Conservation (phyloP, 2,888 invertebrate genomes). For the Polia nebulosa region DNA sequence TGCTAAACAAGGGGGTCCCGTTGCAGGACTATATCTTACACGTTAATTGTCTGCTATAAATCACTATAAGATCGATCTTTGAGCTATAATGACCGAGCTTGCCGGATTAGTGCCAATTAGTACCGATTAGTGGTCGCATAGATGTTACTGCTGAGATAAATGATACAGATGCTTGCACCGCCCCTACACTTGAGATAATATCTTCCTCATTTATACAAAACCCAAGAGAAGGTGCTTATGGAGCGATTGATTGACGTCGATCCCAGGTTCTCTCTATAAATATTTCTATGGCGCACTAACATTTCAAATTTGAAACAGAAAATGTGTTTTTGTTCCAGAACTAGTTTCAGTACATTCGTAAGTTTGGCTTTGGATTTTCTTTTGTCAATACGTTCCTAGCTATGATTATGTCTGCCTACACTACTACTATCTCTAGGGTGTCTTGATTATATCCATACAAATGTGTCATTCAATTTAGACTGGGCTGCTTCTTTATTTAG, state of each 20-base stretch:
- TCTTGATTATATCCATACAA: slow-evolving; percentile 18
- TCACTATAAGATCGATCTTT: slow-evolving; percentile 22
- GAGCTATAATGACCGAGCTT: slow-evolving; percentile 19
- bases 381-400: neutral
- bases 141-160: slow-evolving; percentile 18
- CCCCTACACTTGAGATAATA: neutral
- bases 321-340: slow-evolving; percentile 11
- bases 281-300: neutral
- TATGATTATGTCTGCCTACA: neutral
- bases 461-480: slow-evolving; percentile 17
- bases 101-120: slow-evolving; percentile 49
- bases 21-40: neutral
- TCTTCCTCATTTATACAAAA: neutral
- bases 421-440: neutral
- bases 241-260: neutral
- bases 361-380: slow-evolving; percentile 1
- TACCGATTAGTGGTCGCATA: slow-evolving; percentile 30
- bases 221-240: neutral
- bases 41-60: neutral
- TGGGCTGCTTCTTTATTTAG: slow-evolving; percentile 15
- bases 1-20: no score
- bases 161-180: slow-evolving; percentile 1
- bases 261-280: neutral
- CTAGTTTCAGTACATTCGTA: slow-evolving; percentile 4
- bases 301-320: neutral